phyloP scores from a whole-genome alignment of 2,113 vertebrate species.

The Rhynchomys soricoides region DNA sequence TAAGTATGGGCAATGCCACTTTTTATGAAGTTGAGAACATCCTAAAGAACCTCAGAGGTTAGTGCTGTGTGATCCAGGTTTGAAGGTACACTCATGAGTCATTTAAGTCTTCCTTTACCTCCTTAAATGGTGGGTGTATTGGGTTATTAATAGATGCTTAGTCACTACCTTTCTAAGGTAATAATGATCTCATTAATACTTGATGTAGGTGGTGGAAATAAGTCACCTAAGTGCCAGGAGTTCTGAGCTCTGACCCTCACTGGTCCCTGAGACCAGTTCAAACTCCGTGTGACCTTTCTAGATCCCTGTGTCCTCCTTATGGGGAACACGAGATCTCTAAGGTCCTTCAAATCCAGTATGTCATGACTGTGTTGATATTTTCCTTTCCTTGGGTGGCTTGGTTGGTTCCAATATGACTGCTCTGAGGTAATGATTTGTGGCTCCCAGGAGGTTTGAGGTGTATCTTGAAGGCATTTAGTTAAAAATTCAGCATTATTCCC shows the following conservation, averaged over 20 bases:
- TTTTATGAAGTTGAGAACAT: slow-evolving; percentile 89
- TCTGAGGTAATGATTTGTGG: not conserved
- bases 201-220: not conserved
- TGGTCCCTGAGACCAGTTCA: not conserved
- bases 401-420: not conserved
- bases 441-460: not conserved
- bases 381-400: not conserved
- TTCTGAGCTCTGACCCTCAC: not conserved
- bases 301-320: not conserved
- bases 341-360: not conserved
- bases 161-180: slow-evolving; percentile 12
- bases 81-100: not conserved
- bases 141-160: not conserved
- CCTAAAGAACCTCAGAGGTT: slow-evolving; percentile 92
- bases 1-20: slow-evolving; percentile 88
- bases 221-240: not conserved
- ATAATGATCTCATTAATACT: not conserved
- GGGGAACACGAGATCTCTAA: not conserved
- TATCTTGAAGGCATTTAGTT: not conserved
- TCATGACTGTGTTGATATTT: not conserved
- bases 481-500: slow-evolving; percentile 12
- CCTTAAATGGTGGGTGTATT: not conserved
- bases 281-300: not conserved
- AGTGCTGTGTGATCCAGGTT: not conserved
- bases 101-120: not conserved